Percentiles rank a stretch among this genome's conserved stretches.
Conservation (phyloP, 2,888 invertebrate species). For the Unio delphinus region DNA sequence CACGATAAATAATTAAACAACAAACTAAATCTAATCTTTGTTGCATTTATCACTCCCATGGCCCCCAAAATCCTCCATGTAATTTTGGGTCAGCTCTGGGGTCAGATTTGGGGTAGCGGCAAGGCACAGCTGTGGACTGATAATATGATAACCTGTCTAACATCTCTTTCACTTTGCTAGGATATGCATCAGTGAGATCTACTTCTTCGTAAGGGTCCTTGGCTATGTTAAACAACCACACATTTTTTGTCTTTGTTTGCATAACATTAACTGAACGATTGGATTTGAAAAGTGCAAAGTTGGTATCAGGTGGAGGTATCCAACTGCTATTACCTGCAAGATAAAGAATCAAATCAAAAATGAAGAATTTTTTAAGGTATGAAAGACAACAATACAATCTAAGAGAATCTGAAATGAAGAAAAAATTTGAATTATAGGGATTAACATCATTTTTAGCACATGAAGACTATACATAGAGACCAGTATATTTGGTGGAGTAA, state of each 20-base stretch:
- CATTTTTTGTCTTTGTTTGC: slow-evolving; percentile 23
- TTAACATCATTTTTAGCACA: too few species aligned
- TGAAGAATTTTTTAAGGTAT: too few species aligned
- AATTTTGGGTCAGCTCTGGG: slow-evolving; percentile 32
- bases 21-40: too few species aligned
- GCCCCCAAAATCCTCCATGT: slow-evolving; percentile 48
- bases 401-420: too few species aligned
- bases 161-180: slow-evolving; percentile 28
- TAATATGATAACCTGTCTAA: slow-evolving; percentile 34
- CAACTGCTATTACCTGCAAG: too few species aligned
- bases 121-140: slow-evolving; percentile 39
- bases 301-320: too few species aligned
- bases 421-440: too few species aligned
- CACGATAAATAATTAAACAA: too few species aligned
- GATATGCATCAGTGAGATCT: slow-evolving; percentile 30
- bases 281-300: neutral
- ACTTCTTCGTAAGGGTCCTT: slow-evolving; percentile 40
- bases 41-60: slow-evolving; percentile 29
- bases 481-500: too few species aligned
- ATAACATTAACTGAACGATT: neutral
- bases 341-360: too few species aligned
- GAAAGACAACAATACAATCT: too few species aligned
- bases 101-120: slow-evolving; percentile 36
- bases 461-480: too few species aligned
- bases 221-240: slow-evolving; percentile 50